These are phyloP conservation scores for Apis mellifera DNA, from an alignment of 1,140 invertebrate genomes.

Conservation along the genomic window Amel_HAv3.1 CM009941.2:10984501-10985000, in stretches of 20 bases:
- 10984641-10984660: conserved; percentile 54
- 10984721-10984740: conserved; percentile 54
- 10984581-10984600: neutral
- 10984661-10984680: conserved; percentile 47
- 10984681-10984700: conserved; percentile 34
- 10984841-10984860: conserved; percentile 51
- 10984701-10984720: conserved; percentile 28
- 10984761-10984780: conserved; percentile 54
- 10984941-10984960: neutral
- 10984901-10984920: neutral
- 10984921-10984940: conserved; percentile 17
- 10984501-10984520: no score
- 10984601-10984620: neutral
- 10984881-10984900: conserved; percentile 39
- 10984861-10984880: conserved; percentile 43
- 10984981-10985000: neutral
- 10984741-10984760: conserved; percentile 34
- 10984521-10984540: no score
- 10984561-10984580: no score
- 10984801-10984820: conserved; percentile 47
- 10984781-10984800: conserved; percentile 58
- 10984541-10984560: neutral
- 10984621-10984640: conserved; percentile 50
- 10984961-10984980: neutral
- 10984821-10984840: conserved; percentile 63